Evolutionary conservation across 2,888 invertebrate species (phyloP).

Genomic region (Nymphalis polychloros): DNA sequence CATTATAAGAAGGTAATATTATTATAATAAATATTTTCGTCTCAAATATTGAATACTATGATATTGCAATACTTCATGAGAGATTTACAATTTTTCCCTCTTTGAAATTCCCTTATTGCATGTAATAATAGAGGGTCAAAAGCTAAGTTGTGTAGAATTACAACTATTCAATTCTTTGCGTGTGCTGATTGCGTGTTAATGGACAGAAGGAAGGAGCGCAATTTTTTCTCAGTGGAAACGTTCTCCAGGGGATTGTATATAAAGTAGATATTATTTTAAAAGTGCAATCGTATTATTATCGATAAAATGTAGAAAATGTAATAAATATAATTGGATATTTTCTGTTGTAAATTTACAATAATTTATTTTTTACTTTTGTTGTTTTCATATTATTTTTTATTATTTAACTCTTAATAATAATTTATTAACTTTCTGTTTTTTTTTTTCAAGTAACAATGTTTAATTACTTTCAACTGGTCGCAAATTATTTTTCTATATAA

Average conservation of each 20-base stretch:
- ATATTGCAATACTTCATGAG: constrained; percentile 7
- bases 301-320: constrained; percentile 46
- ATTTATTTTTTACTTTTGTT: constrained; percentile 6
- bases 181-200: constrained; percentile 4
- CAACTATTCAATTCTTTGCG: constrained; percentile 5
- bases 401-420: not conserved
- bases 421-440: not conserved
- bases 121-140: constrained; percentile 4
- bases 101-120: constrained; percentile 8
- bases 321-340: constrained; percentile 18
- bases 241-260: constrained; percentile 46
- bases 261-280: constrained; percentile 61
- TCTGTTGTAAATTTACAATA: constrained; percentile 30
- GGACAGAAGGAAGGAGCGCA: constrained; percentile 2
- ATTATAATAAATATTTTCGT: not conserved
- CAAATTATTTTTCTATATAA: not conserved
- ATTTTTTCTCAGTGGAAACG: constrained; percentile 11
- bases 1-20: not conserved
- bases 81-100: constrained; percentile 3
- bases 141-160: constrained; percentile 4
- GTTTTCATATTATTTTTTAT: not conserved
- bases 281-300: constrained; percentile 73
- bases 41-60: not conserved
- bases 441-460: not conserved
- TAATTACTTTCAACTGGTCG: not conserved